These are phyloP conservation scores for Opisthograptis luteolata DNA, from an alignment of 2,888 invertebrate species.

Conservation along the genomic window DNA sequence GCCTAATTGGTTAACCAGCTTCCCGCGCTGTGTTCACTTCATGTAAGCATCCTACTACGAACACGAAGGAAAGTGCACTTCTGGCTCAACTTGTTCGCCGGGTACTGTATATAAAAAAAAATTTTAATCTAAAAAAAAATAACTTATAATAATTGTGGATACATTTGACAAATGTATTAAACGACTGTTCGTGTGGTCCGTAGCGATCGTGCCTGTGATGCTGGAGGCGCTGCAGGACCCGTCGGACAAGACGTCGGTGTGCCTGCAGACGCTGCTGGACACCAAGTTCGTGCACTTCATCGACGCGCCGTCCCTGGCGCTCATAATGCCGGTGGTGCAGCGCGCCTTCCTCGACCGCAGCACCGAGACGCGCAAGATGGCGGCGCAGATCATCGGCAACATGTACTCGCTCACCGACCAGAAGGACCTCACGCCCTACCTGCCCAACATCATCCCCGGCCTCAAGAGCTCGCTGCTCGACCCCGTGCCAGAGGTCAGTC, in stretches of 20 bases:
- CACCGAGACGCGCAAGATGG: conserved; percentile 99
- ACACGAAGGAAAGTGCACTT: too few species aligned
- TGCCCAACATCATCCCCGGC: conserved; percentile 98
- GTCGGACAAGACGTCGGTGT: conserved; percentile 95
- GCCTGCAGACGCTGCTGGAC: conserved; percentile 96
- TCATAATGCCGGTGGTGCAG: conserved; percentile 99
- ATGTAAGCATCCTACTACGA: too few species aligned
- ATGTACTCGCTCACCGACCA: conserved; percentile 99
- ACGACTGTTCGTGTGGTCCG: too few species aligned
- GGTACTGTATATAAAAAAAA: too few species aligned
- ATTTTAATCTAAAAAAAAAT: too few species aligned
- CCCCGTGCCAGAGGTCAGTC: conserved; percentile 95
- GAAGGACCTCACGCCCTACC: conserved; percentile 98
- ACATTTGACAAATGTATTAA: too few species aligned
- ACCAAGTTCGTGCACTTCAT: conserved; percentile 99
- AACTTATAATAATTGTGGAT: too few species aligned
- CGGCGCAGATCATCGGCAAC: conserved; percentile 99
- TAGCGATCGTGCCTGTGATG: conserved; percentile 93
- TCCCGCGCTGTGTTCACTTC: too few species aligned
- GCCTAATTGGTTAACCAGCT: too few species aligned
- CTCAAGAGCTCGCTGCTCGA: conserved; percentile 97
- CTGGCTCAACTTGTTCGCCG: too few species aligned
- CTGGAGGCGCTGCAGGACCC: conserved; percentile 98
- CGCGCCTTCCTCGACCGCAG: conserved; percentile 98
- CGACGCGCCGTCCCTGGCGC: conserved; percentile 98